phyloP scores from a whole-genome alignment of 1,140 invertebrate genomes.

The Spodoptera frugiperda region DNA sequence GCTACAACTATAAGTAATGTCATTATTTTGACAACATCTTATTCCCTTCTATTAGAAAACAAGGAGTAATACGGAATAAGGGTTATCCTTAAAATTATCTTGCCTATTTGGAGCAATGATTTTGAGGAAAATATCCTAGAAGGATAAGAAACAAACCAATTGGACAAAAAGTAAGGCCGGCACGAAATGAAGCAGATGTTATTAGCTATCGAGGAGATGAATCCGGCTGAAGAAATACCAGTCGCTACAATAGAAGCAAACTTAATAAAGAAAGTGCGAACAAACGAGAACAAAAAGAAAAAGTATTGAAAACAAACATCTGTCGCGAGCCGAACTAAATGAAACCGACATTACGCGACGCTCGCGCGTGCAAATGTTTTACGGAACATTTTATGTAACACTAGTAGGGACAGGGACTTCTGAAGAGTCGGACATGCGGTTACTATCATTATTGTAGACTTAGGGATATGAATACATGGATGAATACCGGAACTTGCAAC shows the following conservation, averaged over 20 bases:
- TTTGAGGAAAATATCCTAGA: background rate
- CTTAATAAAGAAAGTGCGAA: constrained; percentile 44
- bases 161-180: background rate
- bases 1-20: constrained; percentile 9
- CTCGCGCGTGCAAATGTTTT: background rate
- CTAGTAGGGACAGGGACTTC: background rate
- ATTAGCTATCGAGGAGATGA: constrained; percentile 39
- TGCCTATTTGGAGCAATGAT: background rate
- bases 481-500: no score
- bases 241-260: constrained; percentile 32
- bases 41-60: background rate
- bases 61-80: no score
- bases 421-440: background rate
- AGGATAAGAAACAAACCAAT: background rate
- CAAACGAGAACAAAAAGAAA: constrained; percentile 27
- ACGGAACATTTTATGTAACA: background rate
- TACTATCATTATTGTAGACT: no score
- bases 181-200: constrained; percentile 27
- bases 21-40: background rate
- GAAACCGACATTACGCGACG: constrained; percentile 17
- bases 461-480: no score
- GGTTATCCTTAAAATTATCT: background rate
- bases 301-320: constrained; percentile 46
- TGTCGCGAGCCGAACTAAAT: constrained; percentile 38
- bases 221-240: constrained; percentile 32